These are phyloP conservation scores for Mythimna ferrago DNA, from an alignment of 2,888 invertebrate genomes.

Conservation along the genomic window DNA sequence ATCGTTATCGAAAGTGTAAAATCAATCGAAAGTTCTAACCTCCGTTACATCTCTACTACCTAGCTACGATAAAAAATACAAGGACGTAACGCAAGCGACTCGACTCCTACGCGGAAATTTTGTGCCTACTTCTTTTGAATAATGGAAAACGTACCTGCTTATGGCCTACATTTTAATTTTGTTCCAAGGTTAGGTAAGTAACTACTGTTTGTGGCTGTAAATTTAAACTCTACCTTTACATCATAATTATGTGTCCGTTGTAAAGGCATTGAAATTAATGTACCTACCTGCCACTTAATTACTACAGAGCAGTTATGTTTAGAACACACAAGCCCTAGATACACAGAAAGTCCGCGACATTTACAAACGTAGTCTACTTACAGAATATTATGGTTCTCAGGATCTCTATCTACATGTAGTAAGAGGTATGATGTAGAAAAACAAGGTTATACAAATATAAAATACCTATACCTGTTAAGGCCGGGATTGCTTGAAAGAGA, in stretches of 20 bases:
- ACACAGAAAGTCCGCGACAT: background rate
- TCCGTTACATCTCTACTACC: background rate
- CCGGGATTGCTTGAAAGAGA: too few relatives aligned
- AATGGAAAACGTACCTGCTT: constrained; percentile 22
- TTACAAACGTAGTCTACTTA: constrained; percentile 8
- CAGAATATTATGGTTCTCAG: background rate
- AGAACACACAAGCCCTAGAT: constrained; percentile 9
- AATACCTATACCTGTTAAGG: too few relatives aligned
- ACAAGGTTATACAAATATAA: too few relatives aligned
- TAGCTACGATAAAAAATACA: constrained; percentile 23
- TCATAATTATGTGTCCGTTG: constrained; percentile 1
- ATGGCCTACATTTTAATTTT: constrained; percentile 34
- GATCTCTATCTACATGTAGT: background rate
- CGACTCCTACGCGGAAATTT: constrained; percentile 7
- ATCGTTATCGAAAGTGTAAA: too few relatives aligned
- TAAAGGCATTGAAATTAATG: constrained; percentile 5
- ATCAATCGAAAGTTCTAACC: too few relatives aligned
- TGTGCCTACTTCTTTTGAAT: constrained; percentile 20
- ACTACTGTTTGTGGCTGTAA: background rate
- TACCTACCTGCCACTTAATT: constrained; percentile 6
- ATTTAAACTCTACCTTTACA: background rate
- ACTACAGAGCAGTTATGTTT: constrained; percentile 3
- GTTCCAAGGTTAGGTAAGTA: constrained; percentile 1
- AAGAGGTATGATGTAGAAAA: background rate
- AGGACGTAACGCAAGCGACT: constrained; percentile 4